Base-by-base conservation (phyloP, 2,888 invertebrate genomes). In the Drosophila percnosoma region DNA sequence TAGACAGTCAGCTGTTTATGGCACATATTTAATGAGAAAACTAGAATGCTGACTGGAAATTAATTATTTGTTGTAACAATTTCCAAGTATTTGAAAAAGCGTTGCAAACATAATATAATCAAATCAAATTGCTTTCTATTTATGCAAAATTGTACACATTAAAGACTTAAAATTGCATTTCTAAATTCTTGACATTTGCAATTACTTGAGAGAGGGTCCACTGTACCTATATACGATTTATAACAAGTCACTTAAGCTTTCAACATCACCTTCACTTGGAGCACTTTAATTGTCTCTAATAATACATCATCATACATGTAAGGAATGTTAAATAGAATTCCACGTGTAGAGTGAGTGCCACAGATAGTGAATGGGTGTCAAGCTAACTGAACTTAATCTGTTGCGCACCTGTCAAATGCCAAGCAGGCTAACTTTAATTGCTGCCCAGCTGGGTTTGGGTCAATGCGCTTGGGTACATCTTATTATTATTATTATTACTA, bases 231-330 rank as follows among this genome's bases (percentile, higher is more conserved):
- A 38, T 8, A 13, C n/a, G 6, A 72, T 48, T 66, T 34, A 27
- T 34, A 8, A 36, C 58, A 70, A 67, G 15, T 33, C 15, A 62
- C 11, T 61, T 70, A 55, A 69, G 29, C 54, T 51, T 40, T 66
- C 33, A 49, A 65, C 54, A 38, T 45, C 52, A 53, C 63, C 55
- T 64, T 63, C 57, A 38, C 48, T 27, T 33, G 33, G 33, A 57
- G 40, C 34, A 24, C 34, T 6, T 71, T 81, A 81, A 89, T 87
- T 67, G 71, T 59, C 72, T 75, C 73, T 78, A 73, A 81, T 81
- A 74, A 81, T 42, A 59, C n/a, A n/a, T 31, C 75, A 72, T 74
- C 72, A 73, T 70, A 78, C n/a, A 52, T 31, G 24, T 11, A 11
- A 13, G n/a, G 11, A 57, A 45, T 45, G 13, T 29, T 31, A 21